Conservation (phyloP, 2,797 vertebrate genomes). For the Distichodus sexfasciatus region DNA sequence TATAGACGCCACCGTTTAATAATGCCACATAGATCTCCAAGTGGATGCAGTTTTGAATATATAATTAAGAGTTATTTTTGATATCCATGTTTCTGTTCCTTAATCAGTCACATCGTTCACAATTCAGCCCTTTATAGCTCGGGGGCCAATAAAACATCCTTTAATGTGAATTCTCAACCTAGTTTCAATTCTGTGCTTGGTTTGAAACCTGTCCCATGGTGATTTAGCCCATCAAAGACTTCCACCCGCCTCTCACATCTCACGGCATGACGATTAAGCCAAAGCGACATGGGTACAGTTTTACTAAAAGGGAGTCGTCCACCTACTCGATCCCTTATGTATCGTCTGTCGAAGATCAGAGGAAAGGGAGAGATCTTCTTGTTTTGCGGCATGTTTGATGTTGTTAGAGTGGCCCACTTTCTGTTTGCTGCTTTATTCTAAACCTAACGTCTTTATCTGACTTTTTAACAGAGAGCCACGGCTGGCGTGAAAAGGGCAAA, state of each 20-base stretch:
- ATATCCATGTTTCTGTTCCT: background rate
- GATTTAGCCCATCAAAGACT: slow-evolving; percentile 24
- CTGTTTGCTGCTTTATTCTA: slow-evolving; percentile 7
- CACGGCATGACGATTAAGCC: slow-evolving; percentile 8
- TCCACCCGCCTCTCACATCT: slow-evolving; percentile 25
- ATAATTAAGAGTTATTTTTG: background rate
- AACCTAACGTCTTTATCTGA: slow-evolving; percentile 14
- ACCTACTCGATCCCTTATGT: background rate
- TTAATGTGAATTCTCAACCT: background rate
- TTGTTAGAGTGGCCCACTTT: background rate
- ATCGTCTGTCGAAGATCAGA: background rate
- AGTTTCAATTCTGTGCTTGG: slow-evolving; percentile 31
- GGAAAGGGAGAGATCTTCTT: background rate
- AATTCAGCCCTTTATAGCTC: background rate
- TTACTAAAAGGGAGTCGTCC: background rate
- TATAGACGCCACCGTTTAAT: too few relatives aligned
- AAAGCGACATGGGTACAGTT: slow-evolving; percentile 2
- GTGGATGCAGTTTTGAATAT: background rate
- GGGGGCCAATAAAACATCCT: background rate
- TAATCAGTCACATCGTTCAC: background rate
- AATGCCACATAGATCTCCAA: background rate
- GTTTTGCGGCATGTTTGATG: background rate
- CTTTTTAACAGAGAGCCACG: slow-evolving; percentile 66
- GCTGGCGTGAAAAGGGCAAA: slow-evolving; percentile 59
- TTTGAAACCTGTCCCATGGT: slow-evolving; percentile 40